These are phyloP conservation scores for Chydorus sphaericus DNA, from an alignment of 2,888 invertebrate species.

Conservation along the genomic window DNA sequence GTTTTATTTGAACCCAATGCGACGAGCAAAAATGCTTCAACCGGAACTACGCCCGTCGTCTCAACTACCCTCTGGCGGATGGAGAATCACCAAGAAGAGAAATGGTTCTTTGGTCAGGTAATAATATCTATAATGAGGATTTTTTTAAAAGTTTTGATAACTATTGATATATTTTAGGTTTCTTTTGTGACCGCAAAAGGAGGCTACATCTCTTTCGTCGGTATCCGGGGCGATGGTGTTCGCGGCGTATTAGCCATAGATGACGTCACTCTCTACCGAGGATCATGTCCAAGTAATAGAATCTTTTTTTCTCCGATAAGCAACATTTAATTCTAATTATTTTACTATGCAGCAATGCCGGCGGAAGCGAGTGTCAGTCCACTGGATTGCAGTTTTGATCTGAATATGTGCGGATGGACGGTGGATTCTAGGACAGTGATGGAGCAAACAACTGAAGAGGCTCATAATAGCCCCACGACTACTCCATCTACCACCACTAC, in stretches of 20 bases:
- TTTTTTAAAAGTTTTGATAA: not conserved
- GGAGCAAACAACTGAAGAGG: not conserved
- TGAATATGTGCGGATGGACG: slow-evolving; percentile 11
- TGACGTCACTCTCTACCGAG: slow-evolving; percentile 6
- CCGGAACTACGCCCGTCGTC: not conserved
- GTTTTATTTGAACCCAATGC: not conserved
- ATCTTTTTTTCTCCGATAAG: not conserved
- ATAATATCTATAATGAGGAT: not conserved
- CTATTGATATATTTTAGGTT: not conserved
- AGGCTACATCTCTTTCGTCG: slow-evolving; percentile 11
- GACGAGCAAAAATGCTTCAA: not conserved
- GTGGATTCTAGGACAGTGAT: slow-evolving; percentile 2
- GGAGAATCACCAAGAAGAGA: slow-evolving; percentile 12
- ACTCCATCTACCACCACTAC: not conserved
- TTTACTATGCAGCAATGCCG: slow-evolving; percentile 2
- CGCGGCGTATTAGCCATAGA: slow-evolving; percentile 13
- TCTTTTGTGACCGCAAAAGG: slow-evolving; percentile 8
- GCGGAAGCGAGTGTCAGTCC: not conserved
- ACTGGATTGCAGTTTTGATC: slow-evolving; percentile 14
- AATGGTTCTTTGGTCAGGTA: slow-evolving; percentile 12
- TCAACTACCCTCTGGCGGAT: slow-evolving; percentile 4
- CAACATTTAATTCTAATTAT: not conserved
- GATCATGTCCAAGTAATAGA: slow-evolving; percentile 10
- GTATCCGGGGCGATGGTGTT: slow-evolving; percentile 6
- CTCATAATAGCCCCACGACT: not conserved